A percentile compares a stretch with the other conserved stretches of the same genome.
These are phyloP conservation scores for Choristoneura fumiferana DNA, from an alignment of 1,140 invertebrate species.

Conservation along the genomic window DNA sequence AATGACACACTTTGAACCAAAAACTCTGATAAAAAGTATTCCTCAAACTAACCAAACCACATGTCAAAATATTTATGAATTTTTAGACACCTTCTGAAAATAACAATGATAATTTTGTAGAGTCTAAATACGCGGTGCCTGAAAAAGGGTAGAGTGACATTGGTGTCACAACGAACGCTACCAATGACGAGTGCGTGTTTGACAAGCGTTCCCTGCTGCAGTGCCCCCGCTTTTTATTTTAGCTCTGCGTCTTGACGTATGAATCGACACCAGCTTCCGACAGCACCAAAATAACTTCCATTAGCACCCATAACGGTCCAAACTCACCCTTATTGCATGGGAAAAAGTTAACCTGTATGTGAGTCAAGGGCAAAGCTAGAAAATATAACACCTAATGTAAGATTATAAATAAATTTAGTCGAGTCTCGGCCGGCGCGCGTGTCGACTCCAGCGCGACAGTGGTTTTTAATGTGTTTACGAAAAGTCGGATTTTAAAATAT, in stretches of 20 bases:
- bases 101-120: no score
- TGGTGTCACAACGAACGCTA: no score
- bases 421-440: constrained; percentile 32
- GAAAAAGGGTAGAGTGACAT: no score
- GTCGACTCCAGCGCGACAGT: constrained; percentile 24
- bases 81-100: no score
- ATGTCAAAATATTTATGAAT: no score
- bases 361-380: constrained; percentile 58
- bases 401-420: constrained; percentile 72
- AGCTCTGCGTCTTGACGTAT: not conserved
- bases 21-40: no score
- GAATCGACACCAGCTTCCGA: constrained; percentile 5
- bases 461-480: constrained; percentile 24
- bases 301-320: constrained; percentile 9
- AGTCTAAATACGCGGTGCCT: no score
- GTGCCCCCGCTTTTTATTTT: not conserved
- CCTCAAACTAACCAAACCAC: no score
- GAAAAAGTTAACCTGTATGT: constrained; percentile 22
- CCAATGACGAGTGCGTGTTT: not conserved
- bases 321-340: constrained; percentile 14
- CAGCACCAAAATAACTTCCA: constrained; percentile 11
- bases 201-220: not conserved
- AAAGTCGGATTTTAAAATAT: not conserved
- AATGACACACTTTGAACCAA: no score
- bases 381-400: constrained; percentile 59